Conservation (phyloP, 2,797 vertebrate species). For the Molossus alvarezi region DNA sequence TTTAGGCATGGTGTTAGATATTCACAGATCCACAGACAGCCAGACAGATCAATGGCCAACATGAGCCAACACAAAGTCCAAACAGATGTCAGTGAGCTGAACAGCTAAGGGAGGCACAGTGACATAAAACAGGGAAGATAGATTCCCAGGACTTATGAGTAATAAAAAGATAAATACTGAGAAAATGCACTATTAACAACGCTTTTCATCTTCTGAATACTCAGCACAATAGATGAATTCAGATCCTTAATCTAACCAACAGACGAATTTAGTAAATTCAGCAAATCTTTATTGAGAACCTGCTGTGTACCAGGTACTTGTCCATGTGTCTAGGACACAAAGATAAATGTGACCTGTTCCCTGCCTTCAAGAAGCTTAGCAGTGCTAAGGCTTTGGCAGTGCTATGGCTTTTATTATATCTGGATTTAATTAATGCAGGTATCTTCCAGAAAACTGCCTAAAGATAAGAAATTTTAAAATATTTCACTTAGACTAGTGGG, state of each 20-base stretch:
- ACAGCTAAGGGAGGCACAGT: neutral
- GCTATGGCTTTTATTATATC: neutral
- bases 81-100: conserved; percentile 22
- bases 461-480: conserved; percentile 48
- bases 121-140: conserved; percentile 21
- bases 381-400: neutral
- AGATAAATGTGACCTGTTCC: neutral
- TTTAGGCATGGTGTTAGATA: neutral
- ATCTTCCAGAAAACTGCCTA: neutral
- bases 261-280: neutral
- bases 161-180: conserved; percentile 61
- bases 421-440: conserved; percentile 1
- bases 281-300: conserved; percentile 18
- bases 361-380: conserved; percentile 34
- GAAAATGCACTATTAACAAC: neutral
- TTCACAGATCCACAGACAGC: conserved; percentile 27
- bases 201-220: conserved; percentile 21
- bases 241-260: conserved; percentile 59
- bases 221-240: conserved; percentile 10
- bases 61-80: conserved; percentile 24
- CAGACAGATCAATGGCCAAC: conserved; percentile 18
- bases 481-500: conserved; percentile 42
- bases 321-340: conserved; percentile 21
- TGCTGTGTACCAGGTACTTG: neutral
- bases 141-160: conserved; percentile 65